Evolutionary conservation across 2,888 invertebrate species (phyloP).

Genomic region (Eupithecia exiguata): DNA sequence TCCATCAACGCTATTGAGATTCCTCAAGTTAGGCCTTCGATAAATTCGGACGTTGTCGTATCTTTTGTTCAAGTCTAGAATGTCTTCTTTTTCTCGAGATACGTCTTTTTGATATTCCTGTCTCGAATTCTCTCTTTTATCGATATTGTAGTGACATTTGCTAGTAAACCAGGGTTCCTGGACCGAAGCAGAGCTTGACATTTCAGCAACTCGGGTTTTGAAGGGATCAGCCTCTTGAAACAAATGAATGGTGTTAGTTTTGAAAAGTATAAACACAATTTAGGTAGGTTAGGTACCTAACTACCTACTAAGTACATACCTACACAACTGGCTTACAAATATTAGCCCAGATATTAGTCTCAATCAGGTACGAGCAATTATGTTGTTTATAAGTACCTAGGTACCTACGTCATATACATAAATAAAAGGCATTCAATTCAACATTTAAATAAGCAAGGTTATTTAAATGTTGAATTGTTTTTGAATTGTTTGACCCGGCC

Average conservation of each 20-base stretch:
- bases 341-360: no score
- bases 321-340: no score
- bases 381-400: no score
- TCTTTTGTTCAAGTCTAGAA: background rate
- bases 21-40: background rate
- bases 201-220: conserved; percentile 8
- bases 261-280: background rate
- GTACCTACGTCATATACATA: no score
- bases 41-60: conserved; percentile 4
- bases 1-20: background rate
- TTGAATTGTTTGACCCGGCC: no score
- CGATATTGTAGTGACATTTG: background rate
- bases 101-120: background rate
- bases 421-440: no score
- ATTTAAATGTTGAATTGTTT: no score
- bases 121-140: background rate
- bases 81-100: background rate
- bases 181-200: background rate
- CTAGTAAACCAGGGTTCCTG: background rate
- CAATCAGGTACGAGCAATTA: no score
- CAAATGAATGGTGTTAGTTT: conserved; percentile 54
- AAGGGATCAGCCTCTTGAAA: conserved; percentile 64
- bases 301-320: no score
- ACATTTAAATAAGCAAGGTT: no score
- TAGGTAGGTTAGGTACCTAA: no score